Evolutionary conservation across 2,888 invertebrate species (phyloP).

Genomic region (Lapara coniferarum): DNA sequence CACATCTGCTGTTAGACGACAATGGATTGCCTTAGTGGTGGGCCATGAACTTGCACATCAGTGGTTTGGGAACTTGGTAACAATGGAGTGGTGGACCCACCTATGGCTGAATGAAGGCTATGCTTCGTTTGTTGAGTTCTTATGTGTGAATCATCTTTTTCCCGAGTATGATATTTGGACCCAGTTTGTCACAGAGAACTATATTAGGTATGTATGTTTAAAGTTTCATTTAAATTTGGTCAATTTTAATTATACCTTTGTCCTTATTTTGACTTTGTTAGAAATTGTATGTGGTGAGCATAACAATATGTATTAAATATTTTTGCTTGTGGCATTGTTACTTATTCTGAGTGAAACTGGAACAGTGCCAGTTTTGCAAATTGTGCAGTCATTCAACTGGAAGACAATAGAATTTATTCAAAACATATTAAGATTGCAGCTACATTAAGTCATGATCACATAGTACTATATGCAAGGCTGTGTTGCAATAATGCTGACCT

Average conservation of each 20-base stretch:
- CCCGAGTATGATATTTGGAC: slow-evolving; percentile 99
- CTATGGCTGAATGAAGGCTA: slow-evolving; percentile 98
- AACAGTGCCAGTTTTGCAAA: slow-evolving; percentile 43
- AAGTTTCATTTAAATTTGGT: background rate
- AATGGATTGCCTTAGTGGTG: slow-evolving; percentile 94
- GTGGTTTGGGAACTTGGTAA: slow-evolving; percentile 99
- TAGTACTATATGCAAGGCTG: background rate
- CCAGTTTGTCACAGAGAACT: slow-evolving; percentile 95
- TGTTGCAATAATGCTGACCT: slow-evolving; percentile 12
- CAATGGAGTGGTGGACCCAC: slow-evolving; percentile 99
- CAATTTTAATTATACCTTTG: background rate
- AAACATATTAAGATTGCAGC: slow-evolving; percentile 32
- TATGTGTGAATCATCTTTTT: slow-evolving; percentile 95
- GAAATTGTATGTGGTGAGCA: background rate
- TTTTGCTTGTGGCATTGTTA: slow-evolving; percentile 2
- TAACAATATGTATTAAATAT: background rate
- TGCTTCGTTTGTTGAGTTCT: slow-evolving; percentile 97
- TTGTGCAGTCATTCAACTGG: slow-evolving; percentile 43
- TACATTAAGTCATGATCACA: slow-evolving; percentile 24
- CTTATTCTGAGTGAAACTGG: slow-evolving; percentile 35
- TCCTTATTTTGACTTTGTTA: background rate
- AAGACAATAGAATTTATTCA: slow-evolving; percentile 40
- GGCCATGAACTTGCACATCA: slow-evolving; percentile 98
- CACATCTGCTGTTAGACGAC: slow-evolving; percentile 92
- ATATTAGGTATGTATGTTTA: slow-evolving; percentile 81